Percentiles rank a stretch among this genome's conserved stretches.
Conservation (phyloP, 2,888 invertebrate species). For the Papilio elwesi region DNA sequence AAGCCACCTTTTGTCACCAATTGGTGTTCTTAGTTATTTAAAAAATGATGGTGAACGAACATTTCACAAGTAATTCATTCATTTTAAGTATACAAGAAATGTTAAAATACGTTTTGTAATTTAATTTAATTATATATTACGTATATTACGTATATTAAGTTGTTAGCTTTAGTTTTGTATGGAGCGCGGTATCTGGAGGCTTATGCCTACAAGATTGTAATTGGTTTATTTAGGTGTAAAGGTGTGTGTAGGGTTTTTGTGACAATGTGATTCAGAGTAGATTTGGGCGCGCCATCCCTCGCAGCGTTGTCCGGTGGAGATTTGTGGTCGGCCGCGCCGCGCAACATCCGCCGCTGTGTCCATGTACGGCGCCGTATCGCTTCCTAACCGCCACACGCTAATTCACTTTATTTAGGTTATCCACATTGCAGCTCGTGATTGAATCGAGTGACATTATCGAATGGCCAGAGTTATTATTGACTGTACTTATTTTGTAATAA, state of each 20-base stretch:
- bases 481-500: background rate
- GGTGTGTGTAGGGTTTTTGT: background rate
- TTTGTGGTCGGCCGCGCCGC: background rate
- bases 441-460: background rate
- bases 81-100: too few relatives aligned
- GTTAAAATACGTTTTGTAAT: too few relatives aligned
- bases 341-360: conserved; percentile 9
- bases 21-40: too few relatives aligned
- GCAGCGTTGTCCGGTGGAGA: background rate
- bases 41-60: too few relatives aligned
- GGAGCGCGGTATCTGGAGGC: too few relatives aligned
- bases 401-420: conserved; percentile 17
- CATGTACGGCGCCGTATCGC: background rate
- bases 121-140: too few relatives aligned
- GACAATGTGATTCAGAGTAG: background rate
- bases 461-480: background rate
- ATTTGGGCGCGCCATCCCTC: background rate
- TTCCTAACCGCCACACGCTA: conserved; percentile 6
- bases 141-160: too few relatives aligned
- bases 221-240: background rate
- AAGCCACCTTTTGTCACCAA: too few relatives aligned
- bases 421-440: background rate
- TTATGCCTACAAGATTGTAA: too few relatives aligned
- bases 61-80: too few relatives aligned
- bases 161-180: too few relatives aligned